Evolutionary conservation across 2,888 invertebrate genomes (phyloP).

Genomic region (Bembecia ichneumoniformis): DNA sequence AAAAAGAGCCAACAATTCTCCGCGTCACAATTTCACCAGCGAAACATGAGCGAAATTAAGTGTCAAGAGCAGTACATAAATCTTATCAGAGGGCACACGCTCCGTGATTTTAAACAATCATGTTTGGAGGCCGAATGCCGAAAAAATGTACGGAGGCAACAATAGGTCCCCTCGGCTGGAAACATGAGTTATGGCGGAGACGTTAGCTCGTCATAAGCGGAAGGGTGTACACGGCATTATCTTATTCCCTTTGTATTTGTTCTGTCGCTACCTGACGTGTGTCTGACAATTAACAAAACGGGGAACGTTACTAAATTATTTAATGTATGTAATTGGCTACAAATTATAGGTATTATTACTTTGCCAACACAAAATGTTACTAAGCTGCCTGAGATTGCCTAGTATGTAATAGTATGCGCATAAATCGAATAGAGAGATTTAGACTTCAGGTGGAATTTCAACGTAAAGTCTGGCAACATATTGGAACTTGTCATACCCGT

Average conservation of each 20-base stretch:
- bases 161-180: constrained; percentile 38
- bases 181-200: constrained; percentile 39
- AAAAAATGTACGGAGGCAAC: constrained; percentile 39
- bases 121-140: constrained; percentile 14
- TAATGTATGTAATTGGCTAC: too few relatives aligned
- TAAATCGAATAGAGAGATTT: background rate
- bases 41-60: constrained; percentile 50
- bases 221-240: constrained; percentile 14
- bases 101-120: constrained; percentile 59
- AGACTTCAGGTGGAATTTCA: background rate
- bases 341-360: too few relatives aligned
- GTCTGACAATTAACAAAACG: background rate
- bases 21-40: background rate
- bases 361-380: too few relatives aligned
- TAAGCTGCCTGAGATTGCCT: background rate
- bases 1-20: constrained; percentile 20
- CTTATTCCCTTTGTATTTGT: too few relatives aligned
- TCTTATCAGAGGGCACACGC: constrained; percentile 53
- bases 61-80: constrained; percentile 61
- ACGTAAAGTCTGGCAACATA: too few relatives aligned
- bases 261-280: too few relatives aligned
- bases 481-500: too few relatives aligned
- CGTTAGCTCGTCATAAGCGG: constrained; percentile 19
- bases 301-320: background rate
- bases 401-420: background rate